Base-by-base conservation (phyloP, 2,888 invertebrate genomes). In the Scaptomyza parva region DNA sequence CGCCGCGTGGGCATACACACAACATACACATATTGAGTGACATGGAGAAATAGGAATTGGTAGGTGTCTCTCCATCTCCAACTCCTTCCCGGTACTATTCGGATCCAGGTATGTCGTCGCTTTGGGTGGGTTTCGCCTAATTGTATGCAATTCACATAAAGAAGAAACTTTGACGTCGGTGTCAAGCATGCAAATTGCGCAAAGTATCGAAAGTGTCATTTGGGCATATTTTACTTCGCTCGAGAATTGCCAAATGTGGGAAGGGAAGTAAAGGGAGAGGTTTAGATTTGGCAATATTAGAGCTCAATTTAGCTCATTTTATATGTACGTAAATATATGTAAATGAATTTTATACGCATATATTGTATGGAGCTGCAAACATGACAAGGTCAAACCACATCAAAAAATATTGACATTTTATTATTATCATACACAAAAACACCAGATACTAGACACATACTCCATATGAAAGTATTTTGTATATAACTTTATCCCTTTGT, bases 161-260 rank as follows among this genome's bases (percentile, higher is more conserved):
- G 11, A 17, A 9, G 22, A 51, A 73, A 65, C 67, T 57, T 80
- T 80, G 67, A 72, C 41, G 58, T 55, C 66, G 86, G 83, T 70
- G 86, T 85, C 76, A 78, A 83, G 86, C 82, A 72, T 85, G 83
- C 80, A 82, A 85, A 82, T 85, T 82, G 78, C 83, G 48, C 51
- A 51, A 70, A 68, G 45, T 71, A 69, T 77, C 66, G 62, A 79
- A 85, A 85, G 83, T 82, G 82, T 82, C 82, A 85, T 83, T 79
- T 75, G 60, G 62, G 59, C 77, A 83, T 72, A 83, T 79, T 71
- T 22, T 67, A 63, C 35, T 11, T 18, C n/a, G 44, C 41, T 40
- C 44, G 40, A 54, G 26, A 26, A 62, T 20, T 11, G 20, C n/a
- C 20, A 40, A 14, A 28, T 9, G 24, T n/a, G n/a, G n/a, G 55